Base-by-base conservation (phyloP, 2,888 invertebrate species). In the Euproctis similis region DNA sequence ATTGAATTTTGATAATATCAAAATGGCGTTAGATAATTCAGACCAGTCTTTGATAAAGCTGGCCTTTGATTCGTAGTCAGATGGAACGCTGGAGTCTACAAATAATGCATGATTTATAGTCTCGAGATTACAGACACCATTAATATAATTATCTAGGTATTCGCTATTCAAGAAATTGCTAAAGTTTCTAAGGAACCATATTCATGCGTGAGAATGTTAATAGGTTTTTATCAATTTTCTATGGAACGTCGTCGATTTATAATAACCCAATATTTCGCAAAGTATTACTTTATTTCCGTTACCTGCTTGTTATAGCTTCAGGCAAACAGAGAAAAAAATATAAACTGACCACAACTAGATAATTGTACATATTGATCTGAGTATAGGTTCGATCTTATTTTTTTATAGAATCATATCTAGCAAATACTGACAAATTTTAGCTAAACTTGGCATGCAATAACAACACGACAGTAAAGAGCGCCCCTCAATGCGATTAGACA, bases 21-120 rank as follows among this genome's bases (percentile, higher is more conserved):
- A 35, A 50, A 46, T 26, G 16, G 39, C 42, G 36, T 24, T 30
- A 30, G 28, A 38, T 48, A 46, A 36, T 28, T 38, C 26, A 24
- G 29, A 24, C 27, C 28, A 47, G 46, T 46, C 46, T 41, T 14
- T 34, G 46, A 35, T 49, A 49, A 34, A 35, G 38, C 41, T 34
- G 21, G 34, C 24, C 38, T 34, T 41, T 46, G 47, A 50, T 49
- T 41, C 32, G 19, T 31, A 31, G 34, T 47, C 38, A 34, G 32
- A 46, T 38, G 32, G 45, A 48, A 48, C 45, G 45, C 36, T 26
- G 33, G 26, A 14, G 28, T 38, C 42, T 40, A 51, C 42, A 45
- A 41, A 33, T 47, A 43, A 45, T 51, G 51, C 48, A 48, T 41
- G 46, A 51, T 50, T 50, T 51, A 50, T 51, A 14, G 41, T 13